These are phyloP conservation scores for Microhierax caerulescens DNA, from an alignment of 2,797 vertebrate species.

Conservation along the genomic window DNA sequence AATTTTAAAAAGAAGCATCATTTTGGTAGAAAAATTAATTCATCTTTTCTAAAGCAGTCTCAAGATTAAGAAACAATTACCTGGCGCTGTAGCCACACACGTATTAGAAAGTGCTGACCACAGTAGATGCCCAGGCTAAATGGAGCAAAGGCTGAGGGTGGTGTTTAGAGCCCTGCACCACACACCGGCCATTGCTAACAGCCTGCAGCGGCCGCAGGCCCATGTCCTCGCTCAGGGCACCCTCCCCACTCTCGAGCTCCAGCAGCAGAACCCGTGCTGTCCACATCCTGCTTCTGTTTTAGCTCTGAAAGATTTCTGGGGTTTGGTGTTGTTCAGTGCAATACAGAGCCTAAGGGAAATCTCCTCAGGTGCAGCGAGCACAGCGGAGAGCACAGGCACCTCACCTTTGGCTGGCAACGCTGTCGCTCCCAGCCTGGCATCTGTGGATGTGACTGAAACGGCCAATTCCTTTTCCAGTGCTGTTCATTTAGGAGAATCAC, in stretches of 20 bases:
- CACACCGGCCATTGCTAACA: fast-evolving
- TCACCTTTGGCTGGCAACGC: fast-evolving
- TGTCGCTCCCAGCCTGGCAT: fast-evolving
- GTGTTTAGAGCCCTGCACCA: background rate
- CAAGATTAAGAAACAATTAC: background rate
- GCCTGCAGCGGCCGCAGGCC: background rate
- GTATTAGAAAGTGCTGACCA: background rate
- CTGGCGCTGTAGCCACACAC: background rate
- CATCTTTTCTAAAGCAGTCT: background rate
- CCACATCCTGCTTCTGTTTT: background rate
- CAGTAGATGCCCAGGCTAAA: background rate
- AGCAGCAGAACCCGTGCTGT: fast-evolving
- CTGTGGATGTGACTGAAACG: background rate
- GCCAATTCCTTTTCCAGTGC: background rate
- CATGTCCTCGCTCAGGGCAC: fast-evolving
- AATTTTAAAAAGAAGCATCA: background rate
- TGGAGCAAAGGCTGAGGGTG: background rate
- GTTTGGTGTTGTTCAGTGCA: background rate
- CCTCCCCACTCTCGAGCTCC: fast-evolving
- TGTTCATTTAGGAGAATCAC: background rate
- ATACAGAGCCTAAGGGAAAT: background rate
- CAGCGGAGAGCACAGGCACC: fast-evolving
- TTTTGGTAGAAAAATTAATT: background rate
- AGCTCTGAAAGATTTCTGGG: background rate
- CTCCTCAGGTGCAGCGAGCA: fast-evolving